Conservation (phyloP, 2,888 invertebrate species). For the Leptothorax acervorum region DNA sequence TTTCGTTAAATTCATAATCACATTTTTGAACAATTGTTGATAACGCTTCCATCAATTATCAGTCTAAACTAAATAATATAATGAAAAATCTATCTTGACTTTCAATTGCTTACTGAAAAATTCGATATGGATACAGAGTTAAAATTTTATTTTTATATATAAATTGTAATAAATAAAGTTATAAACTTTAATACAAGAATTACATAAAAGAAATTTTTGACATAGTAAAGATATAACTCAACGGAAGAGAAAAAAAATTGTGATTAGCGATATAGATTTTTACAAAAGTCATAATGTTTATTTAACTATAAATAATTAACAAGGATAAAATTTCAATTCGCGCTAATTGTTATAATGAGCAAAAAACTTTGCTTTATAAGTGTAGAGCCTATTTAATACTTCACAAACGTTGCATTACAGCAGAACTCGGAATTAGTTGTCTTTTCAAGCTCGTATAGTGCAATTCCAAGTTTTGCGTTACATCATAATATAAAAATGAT, state of each 20-base stretch:
- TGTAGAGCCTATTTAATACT: neutral
- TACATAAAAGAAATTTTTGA: neutral
- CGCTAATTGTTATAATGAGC: neutral
- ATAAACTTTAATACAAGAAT: neutral
- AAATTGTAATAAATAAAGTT: constrained; percentile 6
- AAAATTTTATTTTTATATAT: constrained; percentile 3
- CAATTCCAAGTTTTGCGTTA: neutral
- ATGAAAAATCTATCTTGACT: neutral
- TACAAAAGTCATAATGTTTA: constrained; percentile 10
- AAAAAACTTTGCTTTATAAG: neutral
- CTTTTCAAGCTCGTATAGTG: neutral
- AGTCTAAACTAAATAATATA: neutral
- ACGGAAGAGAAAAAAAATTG: neutral
- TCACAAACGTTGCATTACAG: neutral
- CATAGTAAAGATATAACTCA: constrained; percentile 7
- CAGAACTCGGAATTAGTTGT: neutral
- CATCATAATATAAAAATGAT: constrained; percentile 44
- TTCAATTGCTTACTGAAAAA: neutral
- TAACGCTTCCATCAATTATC: neutral
- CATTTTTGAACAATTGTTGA: neutral
- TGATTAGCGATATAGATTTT: neutral
- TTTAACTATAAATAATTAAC: constrained; percentile 6
- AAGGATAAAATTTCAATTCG: neutral
- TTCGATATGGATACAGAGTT: neutral
- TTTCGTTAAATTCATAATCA: neutral